Percentiles rank a stretch among this genome's conserved stretches.
Evolutionary conservation across 2,113 vertebrate genomes (phyloP).

Genomic region (Anolis carolinensis): DNA sequence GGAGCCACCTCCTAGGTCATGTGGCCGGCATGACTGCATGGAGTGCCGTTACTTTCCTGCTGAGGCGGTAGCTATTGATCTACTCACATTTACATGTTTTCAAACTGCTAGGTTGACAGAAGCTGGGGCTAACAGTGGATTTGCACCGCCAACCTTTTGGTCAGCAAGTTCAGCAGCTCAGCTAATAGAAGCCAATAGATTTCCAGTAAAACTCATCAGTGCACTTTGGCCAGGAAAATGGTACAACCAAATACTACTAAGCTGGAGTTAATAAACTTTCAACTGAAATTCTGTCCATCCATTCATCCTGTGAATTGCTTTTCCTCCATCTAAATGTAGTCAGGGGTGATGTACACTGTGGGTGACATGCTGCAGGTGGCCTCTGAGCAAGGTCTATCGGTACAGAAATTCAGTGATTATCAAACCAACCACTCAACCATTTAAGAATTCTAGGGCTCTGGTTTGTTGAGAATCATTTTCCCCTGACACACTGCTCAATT

Average conservation of each 20-base stretch:
- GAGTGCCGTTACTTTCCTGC: too few relatives aligned
- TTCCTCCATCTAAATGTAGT: not conserved
- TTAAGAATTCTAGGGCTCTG: not conserved
- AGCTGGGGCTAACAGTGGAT: too few relatives aligned
- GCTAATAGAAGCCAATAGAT: not conserved
- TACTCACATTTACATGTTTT: too few relatives aligned
- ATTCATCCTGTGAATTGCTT: not conserved
- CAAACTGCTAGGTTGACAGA: too few relatives aligned
- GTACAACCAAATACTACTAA: not conserved
- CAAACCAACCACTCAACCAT: not conserved
- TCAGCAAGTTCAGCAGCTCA: too few relatives aligned
- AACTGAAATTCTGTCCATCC: not conserved
- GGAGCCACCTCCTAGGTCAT: too few relatives aligned
- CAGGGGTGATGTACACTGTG: too few relatives aligned
- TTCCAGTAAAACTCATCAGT: slow-evolving; percentile 6
- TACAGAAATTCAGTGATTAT: not conserved
- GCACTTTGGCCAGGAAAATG: not conserved
- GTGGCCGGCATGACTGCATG: too few relatives aligned
- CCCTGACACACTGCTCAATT: not conserved
- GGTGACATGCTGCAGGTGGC: not conserved
- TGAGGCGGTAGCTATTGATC: too few relatives aligned
- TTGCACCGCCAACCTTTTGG: too few relatives aligned
- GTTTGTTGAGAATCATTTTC: too few relatives aligned
- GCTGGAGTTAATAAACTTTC: not conserved
- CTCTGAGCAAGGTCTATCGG: not conserved